Percentiles rank a stretch among this genome's conserved stretches.
phyloP scores from a whole-genome alignment of 2,113 vertebrate species.

The Perognathus longimembris region DNA sequence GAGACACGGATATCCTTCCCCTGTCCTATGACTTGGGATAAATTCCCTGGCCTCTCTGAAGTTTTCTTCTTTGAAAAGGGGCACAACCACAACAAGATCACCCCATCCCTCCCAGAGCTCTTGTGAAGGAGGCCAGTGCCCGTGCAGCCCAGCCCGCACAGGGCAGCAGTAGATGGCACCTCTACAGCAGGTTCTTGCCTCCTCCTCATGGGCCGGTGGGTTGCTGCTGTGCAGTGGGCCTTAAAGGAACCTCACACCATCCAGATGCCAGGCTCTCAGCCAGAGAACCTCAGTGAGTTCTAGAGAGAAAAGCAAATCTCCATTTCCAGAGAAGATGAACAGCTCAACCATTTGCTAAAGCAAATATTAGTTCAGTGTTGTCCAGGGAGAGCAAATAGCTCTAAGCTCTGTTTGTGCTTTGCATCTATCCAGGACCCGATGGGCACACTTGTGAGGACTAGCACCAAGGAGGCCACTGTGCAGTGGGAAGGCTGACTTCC shows the following conservation, averaged over 20 bases:
- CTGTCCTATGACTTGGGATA: background rate
- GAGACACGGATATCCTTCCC: background rate
- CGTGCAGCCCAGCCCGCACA: no score
- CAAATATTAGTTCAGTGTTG: constrained; percentile 73
- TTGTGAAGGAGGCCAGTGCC: background rate
- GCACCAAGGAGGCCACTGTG: background rate
- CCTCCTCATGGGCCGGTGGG: fast-evolving
- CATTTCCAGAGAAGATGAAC: constrained; percentile 64
- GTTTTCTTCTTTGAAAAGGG: constrained; percentile 1
- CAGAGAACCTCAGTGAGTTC: constrained; percentile 40
- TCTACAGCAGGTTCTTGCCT: background rate
- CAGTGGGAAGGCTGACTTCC: background rate
- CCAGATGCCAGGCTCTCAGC: background rate
- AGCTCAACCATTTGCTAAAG: constrained; percentile 77
- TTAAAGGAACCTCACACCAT: background rate
- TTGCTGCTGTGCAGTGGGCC: background rate
- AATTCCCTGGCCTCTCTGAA: background rate
- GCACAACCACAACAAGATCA: background rate
- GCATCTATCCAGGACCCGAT: constrained; percentile 31
- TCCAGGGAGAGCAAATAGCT: constrained; percentile 45
- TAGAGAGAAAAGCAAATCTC: constrained; percentile 66
- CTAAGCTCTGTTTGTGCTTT: constrained; percentile 51
- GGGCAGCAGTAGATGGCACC: no score
- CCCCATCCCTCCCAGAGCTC: background rate
- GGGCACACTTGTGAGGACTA: background rate